A percentile compares a stretch with the other conserved stretches of the same genome.
phyloP scores from a whole-genome alignment of 2,888 invertebrate species.

The Sarcophaga variegata region DNA sequence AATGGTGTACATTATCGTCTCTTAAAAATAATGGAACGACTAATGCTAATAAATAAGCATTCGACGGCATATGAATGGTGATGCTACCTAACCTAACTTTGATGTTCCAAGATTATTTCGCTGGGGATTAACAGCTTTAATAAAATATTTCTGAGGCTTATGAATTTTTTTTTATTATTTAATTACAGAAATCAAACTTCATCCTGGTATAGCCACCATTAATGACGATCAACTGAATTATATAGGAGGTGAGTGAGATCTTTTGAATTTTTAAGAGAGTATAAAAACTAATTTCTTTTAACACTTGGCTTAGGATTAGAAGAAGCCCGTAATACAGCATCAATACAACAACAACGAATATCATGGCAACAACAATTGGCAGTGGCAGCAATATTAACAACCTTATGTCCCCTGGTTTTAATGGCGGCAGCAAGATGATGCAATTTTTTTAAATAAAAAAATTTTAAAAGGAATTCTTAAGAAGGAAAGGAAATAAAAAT shows the following conservation, averaged over 20 bases:
- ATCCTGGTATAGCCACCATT: slow-evolving; percentile 79
- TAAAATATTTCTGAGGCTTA: too few relatives aligned
- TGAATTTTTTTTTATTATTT: neutral
- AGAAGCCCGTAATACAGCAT: slow-evolving; percentile 58
- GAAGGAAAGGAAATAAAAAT: slow-evolving; percentile 23
- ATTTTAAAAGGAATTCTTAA: neutral
- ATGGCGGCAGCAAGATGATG: slow-evolving; percentile 61
- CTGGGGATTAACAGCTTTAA: too few relatives aligned
- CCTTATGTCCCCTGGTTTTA: slow-evolving; percentile 47
- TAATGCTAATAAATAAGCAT: too few relatives aligned
- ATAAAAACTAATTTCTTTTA: slow-evolving; percentile 9
- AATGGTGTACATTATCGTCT: too few relatives aligned
- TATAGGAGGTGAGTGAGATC: slow-evolving; percentile 74
- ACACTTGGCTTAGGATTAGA: slow-evolving; percentile 54
- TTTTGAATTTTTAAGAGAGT: neutral
- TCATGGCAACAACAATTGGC: slow-evolving; percentile 39
- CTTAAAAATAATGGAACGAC: too few relatives aligned
- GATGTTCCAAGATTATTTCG: too few relatives aligned
- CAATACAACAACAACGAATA: slow-evolving; percentile 58
- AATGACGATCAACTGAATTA: slow-evolving; percentile 81
- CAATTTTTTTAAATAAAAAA: slow-evolving; percentile 42
- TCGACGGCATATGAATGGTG: too few relatives aligned
- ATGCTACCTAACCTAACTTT: too few relatives aligned
- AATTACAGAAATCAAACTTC: slow-evolving; percentile 81
- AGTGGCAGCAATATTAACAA: slow-evolving; percentile 38